A percentile compares a stretch with the other conserved stretches of the same genome.
Evolutionary conservation across 2,113 vertebrate species (phyloP).

Genomic region (Mormoops blainvillei): DNA sequence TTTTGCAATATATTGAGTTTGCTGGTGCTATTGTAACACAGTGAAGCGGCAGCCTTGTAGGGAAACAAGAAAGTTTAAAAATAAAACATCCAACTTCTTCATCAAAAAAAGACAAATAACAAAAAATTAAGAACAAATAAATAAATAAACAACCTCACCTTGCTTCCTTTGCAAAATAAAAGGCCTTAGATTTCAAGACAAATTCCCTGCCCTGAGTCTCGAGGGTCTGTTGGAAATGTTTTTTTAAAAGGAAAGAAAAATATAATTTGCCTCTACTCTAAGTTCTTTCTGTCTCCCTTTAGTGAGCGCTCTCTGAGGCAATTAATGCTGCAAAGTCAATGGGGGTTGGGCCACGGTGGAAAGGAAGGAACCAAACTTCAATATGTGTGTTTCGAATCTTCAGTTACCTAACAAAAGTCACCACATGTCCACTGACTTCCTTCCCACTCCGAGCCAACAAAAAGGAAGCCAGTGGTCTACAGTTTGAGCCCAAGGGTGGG

Average conservation of each 20-base stretch:
- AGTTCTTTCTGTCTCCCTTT: not conserved
- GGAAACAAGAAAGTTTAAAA: too few relatives aligned
- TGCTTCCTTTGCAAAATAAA: not conserved
- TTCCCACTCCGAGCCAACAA: not conserved
- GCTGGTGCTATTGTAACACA: too few relatives aligned
- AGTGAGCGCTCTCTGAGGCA: not conserved
- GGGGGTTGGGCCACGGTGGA: not conserved
- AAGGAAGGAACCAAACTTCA: not conserved
- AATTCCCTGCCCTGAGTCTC: not conserved
- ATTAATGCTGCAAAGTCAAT: not conserved
- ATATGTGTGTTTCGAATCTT: not conserved
- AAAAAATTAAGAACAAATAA: not conserved
- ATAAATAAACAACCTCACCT: not conserved
- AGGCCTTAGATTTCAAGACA: not conserved
- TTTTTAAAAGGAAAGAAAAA: not conserved
- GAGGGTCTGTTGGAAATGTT: not conserved
- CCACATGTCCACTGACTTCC: not conserved
- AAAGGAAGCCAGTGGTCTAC: not conserved
- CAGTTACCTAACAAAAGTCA: not conserved
- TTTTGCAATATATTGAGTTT: too few relatives aligned
- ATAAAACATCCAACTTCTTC: too few relatives aligned
- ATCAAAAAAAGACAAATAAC: not conserved
- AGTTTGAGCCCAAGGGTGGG: not conserved
- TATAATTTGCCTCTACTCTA: not conserved
- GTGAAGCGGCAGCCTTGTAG: too few relatives aligned